A percentile compares a stretch with the other conserved stretches of the same genome.
Evolutionary conservation across 2,888 invertebrate genomes (phyloP).

Genomic region (Ryuthela nishihirai): DNA sequence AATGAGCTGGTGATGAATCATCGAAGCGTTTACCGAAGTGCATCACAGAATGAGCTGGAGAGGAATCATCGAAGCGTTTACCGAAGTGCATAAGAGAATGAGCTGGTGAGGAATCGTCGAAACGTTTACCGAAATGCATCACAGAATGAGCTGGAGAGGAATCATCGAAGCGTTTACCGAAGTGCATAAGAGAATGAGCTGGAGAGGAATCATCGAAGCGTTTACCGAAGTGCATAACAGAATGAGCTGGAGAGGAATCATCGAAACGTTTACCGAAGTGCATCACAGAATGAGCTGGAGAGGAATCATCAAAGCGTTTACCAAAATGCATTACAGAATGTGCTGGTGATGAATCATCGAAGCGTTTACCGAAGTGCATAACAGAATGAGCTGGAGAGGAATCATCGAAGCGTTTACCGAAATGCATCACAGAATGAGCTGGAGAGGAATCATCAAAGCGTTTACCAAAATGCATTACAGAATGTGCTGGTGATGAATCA

Average conservation of each 20-base stretch:
- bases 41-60: background rate
- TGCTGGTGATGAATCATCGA: too few relatives aligned
- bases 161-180: slow-evolving; percentile 19
- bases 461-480: too few relatives aligned
- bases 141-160: slow-evolving; percentile 23
- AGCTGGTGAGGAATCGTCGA: slow-evolving; percentile 23
- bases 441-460: background rate
- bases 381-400: too few relatives aligned
- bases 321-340: background rate
- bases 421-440: background rate
- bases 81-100: slow-evolving; percentile 27
- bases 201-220: slow-evolving; percentile 5
- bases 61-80: too few relatives aligned
- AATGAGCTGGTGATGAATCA: slow-evolving; percentile 3
- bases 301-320: background rate
- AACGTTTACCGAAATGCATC: slow-evolving; percentile 23
- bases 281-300: slow-evolving; percentile 1
- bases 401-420: background rate
- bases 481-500: too few relatives aligned
- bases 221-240: background rate
- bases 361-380: background rate
- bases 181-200: slow-evolving; percentile 5
- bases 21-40: slow-evolving; percentile 7
- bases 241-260: slow-evolving; percentile 2
- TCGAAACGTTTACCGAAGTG: slow-evolving; percentile 3